Evolutionary conservation across 2,797 vertebrate species (phyloP), one percentile per base, ranked within the genome.

Genomic region (Acanthurus tractus): DNA sequence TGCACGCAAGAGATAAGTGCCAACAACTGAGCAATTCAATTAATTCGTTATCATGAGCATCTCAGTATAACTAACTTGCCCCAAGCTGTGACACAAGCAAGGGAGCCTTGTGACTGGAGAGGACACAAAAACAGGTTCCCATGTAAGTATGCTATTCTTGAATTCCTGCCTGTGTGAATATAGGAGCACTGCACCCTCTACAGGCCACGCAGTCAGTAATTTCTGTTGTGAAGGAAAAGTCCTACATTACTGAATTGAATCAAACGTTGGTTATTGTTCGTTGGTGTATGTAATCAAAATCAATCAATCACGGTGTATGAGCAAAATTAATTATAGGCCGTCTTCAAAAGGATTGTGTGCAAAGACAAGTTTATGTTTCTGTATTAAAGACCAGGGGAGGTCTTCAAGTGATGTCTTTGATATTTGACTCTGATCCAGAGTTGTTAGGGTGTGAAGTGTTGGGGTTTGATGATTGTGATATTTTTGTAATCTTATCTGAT

Each of bases 41-140:
- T 88, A 78, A 68, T 71, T 70, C 2, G 22, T 88, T 91, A 92
- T 94, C 88, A 36, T 29, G 52, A 49, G 34, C 84, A 90, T 93
- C 83, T 91, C 65, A 3, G 40, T 76, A 71, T 66, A 72, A 79
- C 78, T 67, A 72, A 72, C 34, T 78, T 42, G 86, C 92, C 90
- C 61, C 46, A 8, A 87, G 91, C 91, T 23, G 74, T 1, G 66
- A 81, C 83, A 76, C 77, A 58, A 90, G 86, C 74, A 82, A 76
- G 34, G 83, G 52, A 88, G 83, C 65, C 93, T 94, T 94, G 93
- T 94, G 94, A 94, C 93, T 87, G 65, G 18, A 79, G 69, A 88
- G 7, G 86, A 68, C 49, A 55, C 57, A 74, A 73, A 29, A 78
- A 63, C 74, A 56, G 79, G 70, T 92, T 93, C 90, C 79, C 85